Conservation (phyloP, 2,888 invertebrate genomes). For the Hoplodrina blanda region DNA sequence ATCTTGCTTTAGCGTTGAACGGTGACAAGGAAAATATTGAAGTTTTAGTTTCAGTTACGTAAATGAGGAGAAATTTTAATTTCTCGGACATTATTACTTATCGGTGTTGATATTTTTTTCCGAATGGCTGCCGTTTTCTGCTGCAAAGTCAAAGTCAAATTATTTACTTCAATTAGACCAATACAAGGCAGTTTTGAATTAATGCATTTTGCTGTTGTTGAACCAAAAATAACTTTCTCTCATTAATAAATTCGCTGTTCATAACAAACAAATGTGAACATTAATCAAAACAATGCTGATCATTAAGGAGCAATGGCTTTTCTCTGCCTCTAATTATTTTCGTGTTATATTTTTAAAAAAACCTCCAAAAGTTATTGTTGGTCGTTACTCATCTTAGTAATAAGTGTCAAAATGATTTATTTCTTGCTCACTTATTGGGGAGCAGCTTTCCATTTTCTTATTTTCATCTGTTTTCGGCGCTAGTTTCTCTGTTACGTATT, state of each 20-base stretch:
- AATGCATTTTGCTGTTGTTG: background rate
- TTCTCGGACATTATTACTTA: background rate
- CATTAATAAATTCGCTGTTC: conserved; percentile 18
- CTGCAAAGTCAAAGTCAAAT: background rate
- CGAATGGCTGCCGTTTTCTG: no score
- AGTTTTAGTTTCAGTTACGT: conserved; percentile 13
- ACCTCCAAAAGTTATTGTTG: conserved; percentile 69
- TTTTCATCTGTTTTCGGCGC: conserved; percentile 53
- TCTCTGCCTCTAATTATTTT: conserved; percentile 69
- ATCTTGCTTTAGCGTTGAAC: conserved; percentile 60
- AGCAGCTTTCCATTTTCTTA: conserved; percentile 61
- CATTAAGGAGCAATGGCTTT: conserved; percentile 62
- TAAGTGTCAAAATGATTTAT: conserved; percentile 81
- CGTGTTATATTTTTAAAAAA: conserved; percentile 70
- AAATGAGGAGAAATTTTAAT: conserved; percentile 10
- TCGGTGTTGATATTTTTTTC: background rate
- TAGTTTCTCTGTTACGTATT: conserved; percentile 27
- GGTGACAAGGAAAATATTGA: conserved; percentile 45
- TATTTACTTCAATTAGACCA: background rate
- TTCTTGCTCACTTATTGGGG: conserved; percentile 70
- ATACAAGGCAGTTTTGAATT: background rate
- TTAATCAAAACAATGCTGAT: conserved; percentile 56
- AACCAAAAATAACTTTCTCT: conserved; percentile 15
- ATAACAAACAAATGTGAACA: conserved; percentile 46
- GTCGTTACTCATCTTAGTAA: conserved; percentile 79